Conservation (phyloP, 2,888 invertebrate genomes). For the Euphydryas editha region DNA sequence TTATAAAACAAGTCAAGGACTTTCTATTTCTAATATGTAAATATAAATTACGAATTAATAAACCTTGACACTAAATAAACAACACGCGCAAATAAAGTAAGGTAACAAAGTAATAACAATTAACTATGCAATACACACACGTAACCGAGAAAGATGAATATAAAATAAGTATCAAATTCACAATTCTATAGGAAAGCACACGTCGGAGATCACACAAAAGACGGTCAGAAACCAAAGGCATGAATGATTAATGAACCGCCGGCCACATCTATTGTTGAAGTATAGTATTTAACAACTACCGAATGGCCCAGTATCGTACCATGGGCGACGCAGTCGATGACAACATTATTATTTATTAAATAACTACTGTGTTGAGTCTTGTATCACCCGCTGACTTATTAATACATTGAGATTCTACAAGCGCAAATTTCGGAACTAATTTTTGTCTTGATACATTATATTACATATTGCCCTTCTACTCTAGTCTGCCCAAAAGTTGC, state of each 20-base stretch:
- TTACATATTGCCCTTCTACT: too few relatives aligned
- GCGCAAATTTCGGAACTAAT: too few relatives aligned
- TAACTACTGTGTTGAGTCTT: too few relatives aligned
- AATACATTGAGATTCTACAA: too few relatives aligned
- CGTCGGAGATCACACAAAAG: conserved; percentile 63
- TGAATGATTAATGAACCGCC: conserved; percentile 74
- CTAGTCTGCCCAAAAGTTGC: too few relatives aligned
- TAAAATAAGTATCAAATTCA: conserved; percentile 46
- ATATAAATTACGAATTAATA: not conserved
- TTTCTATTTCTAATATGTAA: not conserved
- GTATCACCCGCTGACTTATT: too few relatives aligned
- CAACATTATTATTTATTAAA: too few relatives aligned
- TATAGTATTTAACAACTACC: conserved; percentile 76
- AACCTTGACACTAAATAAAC: conserved; percentile 28
- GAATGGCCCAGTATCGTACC: conserved; percentile 55
- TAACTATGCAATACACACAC: conserved; percentile 41
- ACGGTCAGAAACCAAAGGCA: conserved; percentile 67
- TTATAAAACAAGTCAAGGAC: not conserved
- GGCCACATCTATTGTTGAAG: conserved; percentile 78
- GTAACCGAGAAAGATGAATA: conserved; percentile 39
- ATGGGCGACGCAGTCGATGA: conserved; percentile 29
- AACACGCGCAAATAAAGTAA: conserved; percentile 37
- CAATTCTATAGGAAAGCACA: conserved; percentile 48
- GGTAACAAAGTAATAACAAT: conserved; percentile 39
- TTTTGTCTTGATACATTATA: too few relatives aligned